These are phyloP conservation scores for Cephus nigrinus DNA, from an alignment of 2,888 invertebrate species.

Conservation along the genomic window DNA sequence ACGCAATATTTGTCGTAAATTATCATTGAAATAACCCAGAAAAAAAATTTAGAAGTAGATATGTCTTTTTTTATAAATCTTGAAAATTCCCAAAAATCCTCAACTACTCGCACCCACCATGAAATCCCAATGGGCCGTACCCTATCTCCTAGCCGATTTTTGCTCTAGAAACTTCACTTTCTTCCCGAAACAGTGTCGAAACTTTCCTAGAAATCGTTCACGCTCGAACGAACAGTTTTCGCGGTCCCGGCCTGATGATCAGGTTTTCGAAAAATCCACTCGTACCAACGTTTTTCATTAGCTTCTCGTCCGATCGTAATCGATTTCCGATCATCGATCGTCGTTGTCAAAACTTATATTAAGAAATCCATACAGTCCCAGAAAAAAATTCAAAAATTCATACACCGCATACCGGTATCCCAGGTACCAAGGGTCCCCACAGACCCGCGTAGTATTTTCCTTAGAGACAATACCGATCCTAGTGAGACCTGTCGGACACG, in stretches of 20 bases:
- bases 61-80: neutral
- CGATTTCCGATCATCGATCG: neutral
- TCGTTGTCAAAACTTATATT: no score
- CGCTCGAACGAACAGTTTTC: neutral
- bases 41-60: neutral
- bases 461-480: neutral
- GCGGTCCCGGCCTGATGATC: neutral
- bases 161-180: neutral
- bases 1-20: neutral
- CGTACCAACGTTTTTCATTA: neutral
- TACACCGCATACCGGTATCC: no score
- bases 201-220: neutral
- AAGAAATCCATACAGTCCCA: no score
- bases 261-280: neutral
- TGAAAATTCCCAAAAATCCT: neutral
- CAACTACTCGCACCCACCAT: neutral
- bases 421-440: no score
- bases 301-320: neutral
- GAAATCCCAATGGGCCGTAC: neutral
- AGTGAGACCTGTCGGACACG: neutral
- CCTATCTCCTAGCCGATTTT: neutral
- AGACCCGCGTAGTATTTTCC: neutral
- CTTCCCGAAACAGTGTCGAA: neutral
- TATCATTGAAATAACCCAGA: neutral
- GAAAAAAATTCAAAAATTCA: no score